Base-by-base conservation (phyloP, 2,888 invertebrate species). In the Standfussiana lucernea region DNA sequence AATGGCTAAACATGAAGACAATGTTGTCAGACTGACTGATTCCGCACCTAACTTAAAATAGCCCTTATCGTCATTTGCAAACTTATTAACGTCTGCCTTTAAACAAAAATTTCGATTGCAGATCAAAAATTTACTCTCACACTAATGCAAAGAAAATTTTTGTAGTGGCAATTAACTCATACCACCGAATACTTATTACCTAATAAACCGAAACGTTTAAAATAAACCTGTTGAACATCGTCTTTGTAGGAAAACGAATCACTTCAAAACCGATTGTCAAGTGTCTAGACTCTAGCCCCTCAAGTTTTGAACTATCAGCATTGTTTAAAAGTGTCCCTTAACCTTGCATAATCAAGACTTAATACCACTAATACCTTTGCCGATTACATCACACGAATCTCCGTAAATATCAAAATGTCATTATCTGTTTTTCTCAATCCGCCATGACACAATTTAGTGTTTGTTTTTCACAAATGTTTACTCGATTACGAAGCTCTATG, bases 381-480 rank as follows among this genome's bases (percentile, higher is more conserved):
- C 0, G 62, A 50, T 83, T 84, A 84, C 67, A 73, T 84, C 77
- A 80, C 24, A 28, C 24, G 68, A 84, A 77, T 84, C 75, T 69
- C 15, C 15, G 72, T 84, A 79, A 82, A 84, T 75, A 80, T 76
- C 62, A 72, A 66, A 74, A 15, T 71, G 42, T 70, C 82, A 82
- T 85, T 80, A 84, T 56, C 70, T 75, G 83, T 84, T 84, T 87
- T 81, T 80, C 82, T 79, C 80, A 76, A 80, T 78, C 75, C 72
- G 37, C 80, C 84, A 84, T 89, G 86, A 84, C 86, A 88, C 85
- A 76, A 78, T 83, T 81, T 50, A n/a, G 15, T 82, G 77, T 88
- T 86, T 78, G 83, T 84, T 88, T 88, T 87, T 84, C 72, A 28
- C 56, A 37, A 73, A 83, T 85, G 70, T 84, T 85, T 83, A 74